Evolutionary conservation across 2,797 vertebrate genomes (phyloP).

Genomic region (Valencia hispanica): DNA sequence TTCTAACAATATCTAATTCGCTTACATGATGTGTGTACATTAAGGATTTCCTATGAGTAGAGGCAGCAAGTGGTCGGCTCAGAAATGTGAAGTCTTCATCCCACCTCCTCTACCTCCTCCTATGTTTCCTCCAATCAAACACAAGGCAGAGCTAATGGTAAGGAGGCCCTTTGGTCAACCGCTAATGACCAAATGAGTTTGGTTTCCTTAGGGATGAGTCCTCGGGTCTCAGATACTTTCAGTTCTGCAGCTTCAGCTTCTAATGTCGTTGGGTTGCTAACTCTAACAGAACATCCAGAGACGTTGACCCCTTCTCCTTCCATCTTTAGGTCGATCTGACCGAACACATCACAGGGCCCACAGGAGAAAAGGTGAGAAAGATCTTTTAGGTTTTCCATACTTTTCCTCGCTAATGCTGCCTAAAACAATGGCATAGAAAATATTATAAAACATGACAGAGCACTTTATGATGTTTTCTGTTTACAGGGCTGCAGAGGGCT

Average conservation of each 20-base stretch:
- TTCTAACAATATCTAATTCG: not conserved
- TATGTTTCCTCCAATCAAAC: slow-evolving; percentile 59
- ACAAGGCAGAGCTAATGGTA: slow-evolving; percentile 63
- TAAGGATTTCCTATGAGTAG: slow-evolving; percentile 43
- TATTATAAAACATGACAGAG: not conserved
- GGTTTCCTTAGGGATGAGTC: not conserved
- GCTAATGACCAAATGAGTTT: not conserved
- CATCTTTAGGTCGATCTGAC: slow-evolving; percentile 62
- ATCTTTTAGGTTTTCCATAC: not conserved
- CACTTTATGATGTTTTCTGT: slow-evolving; percentile 8
- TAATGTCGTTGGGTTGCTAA: not conserved
- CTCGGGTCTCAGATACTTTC: not conserved
- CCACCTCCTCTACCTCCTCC: slow-evolving; percentile 69
- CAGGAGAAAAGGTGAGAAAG: slow-evolving; percentile 55
- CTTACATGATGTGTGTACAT: not conserved
- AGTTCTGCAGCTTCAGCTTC: not conserved
- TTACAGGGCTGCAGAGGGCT: slow-evolving; percentile 67
- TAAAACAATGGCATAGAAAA: not conserved
- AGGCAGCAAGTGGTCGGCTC: slow-evolving; percentile 18
- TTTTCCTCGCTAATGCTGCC: not conserved
- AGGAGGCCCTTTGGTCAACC: not conserved
- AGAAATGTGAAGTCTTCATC: slow-evolving; percentile 48
- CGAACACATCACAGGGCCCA: slow-evolving; percentile 52
- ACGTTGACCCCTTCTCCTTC: not conserved
- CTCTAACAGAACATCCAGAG: not conserved